These are phyloP conservation scores for Holotrichia oblita DNA, from an alignment of 1,140 invertebrate species.

Conservation along the genomic window DNA sequence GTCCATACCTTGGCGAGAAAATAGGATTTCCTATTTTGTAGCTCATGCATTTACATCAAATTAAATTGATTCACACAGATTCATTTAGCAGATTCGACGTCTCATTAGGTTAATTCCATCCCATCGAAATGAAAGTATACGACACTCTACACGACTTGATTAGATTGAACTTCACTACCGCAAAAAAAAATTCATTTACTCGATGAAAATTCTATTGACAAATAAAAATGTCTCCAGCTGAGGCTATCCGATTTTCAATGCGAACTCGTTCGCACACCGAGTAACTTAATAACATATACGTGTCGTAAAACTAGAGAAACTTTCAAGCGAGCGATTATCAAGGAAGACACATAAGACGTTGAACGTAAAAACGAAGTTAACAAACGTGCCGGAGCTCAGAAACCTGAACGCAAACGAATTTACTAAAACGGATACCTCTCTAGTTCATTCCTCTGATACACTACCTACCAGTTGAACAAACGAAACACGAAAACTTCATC, in stretches of 20 bases:
- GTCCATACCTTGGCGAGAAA: no score
- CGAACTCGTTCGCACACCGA: not conserved
- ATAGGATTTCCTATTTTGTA: no score
- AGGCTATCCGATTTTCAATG: not conserved
- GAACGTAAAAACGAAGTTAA: conserved; percentile 21
- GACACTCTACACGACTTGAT: no score
- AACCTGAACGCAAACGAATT: conserved; percentile 29
- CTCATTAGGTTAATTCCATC: no score
- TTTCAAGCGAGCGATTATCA: conserved; percentile 14
- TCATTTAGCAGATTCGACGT: no score
- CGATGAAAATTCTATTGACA: not conserved
- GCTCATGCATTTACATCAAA: no score
- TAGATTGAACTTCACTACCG: no score
- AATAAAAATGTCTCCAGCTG: not conserved
- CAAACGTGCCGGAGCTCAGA: conserved; percentile 23
- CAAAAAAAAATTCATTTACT: not conserved
- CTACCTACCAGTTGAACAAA: conserved; percentile 31
- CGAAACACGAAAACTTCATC: conserved; percentile 34
- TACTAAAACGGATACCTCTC: conserved; percentile 28
- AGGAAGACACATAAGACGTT: conserved; percentile 1
- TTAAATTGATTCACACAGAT: no score
- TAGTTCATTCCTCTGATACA: conserved; percentile 23
- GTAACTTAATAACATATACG: conserved; percentile 20
- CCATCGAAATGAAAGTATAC: no score
- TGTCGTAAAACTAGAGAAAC: conserved; percentile 14